Evolutionary conservation across 2,113 vertebrate genomes (phyloP), one percentile per base, ranked within the genome.

Genomic region (Larimichthys crocea): DNA sequence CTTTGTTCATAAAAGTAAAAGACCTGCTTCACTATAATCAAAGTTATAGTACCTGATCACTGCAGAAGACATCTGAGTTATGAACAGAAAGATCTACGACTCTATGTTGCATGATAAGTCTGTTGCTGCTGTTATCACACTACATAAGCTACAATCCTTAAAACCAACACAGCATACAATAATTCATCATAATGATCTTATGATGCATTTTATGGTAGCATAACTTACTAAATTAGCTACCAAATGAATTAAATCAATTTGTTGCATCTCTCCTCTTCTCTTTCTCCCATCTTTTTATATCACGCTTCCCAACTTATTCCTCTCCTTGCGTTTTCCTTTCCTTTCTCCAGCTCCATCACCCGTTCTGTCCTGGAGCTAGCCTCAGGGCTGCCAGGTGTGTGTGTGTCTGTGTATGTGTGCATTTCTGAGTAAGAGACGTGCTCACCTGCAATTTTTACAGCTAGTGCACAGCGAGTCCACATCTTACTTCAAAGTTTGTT

Each of bases 321-420:
- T 49, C 15, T 79, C 52, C 16, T 82, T 53, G 57, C n/a, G 0
- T 66, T 79, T 82, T 70, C 78, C 57, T 81, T 76, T 64, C 65
- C 70, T 24, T 80, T 73, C 69, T 77, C 60, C 68, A 57, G 72
- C 86, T 88, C 84, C 86, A 80, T 80, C 83, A 84, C 61, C 83
- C 55, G 2, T 59, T 92, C 82, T 90, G 82, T 90, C 92, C 90
- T 86, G 74, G 82, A 86, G 88, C 81, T 79, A 86, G 93, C 92
- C 90, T 59, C 40, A 64, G 88, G 89, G 87, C 83, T 91, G 83
- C 76, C 82, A 82, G 76, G 82, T 91, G 87, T 90, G 84, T 6
- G 59, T 70, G 64, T 48, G 61, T 42, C 31, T 74, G 62, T 65
- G 44, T 73, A 48, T 63, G 62, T 60, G 56, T 72, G 65, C 67